These are phyloP conservation scores for Lepidonotus clava DNA, from an alignment of 2,888 invertebrate genomes.

Conservation along the genomic window DNA sequence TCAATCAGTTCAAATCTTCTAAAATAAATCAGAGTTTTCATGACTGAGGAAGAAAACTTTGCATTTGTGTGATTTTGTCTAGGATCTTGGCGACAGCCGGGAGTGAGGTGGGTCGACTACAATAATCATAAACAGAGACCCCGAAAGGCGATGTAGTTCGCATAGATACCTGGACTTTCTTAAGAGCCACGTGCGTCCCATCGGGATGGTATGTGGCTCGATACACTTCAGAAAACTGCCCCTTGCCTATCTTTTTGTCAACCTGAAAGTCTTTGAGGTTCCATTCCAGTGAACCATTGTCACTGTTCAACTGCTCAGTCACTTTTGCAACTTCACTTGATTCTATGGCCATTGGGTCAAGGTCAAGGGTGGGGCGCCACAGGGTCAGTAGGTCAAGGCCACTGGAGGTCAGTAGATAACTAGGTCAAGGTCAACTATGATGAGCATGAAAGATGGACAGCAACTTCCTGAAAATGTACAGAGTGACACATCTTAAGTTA, in stretches of 20 bases:
- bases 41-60: too few species aligned
- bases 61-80: too few species aligned
- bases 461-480: slow-evolving; percentile 28
- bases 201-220: slow-evolving; percentile 81
- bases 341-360: slow-evolving; percentile 4
- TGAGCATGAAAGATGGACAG: not conserved
- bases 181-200: slow-evolving; percentile 83
- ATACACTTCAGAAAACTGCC: slow-evolving; percentile 85
- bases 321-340: not conserved
- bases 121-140: too few species aligned
- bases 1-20: too few species aligned
- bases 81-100: too few species aligned
- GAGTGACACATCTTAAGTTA: not conserved
- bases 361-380: not conserved
- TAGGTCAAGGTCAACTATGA: slow-evolving; percentile 30
- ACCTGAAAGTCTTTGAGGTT: slow-evolving; percentile 81
- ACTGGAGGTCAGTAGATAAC: not conserved
- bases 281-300: not conserved
- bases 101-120: too few species aligned
- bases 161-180: slow-evolving; percentile 83
- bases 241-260: slow-evolving; percentile 84
- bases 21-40: too few species aligned
- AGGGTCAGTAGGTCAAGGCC: not conserved
- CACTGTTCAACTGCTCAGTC: not conserved
- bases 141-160: too few species aligned